Base-by-base conservation (phyloP, 2,113 vertebrate species). In the Brachyhypopomus gauderio region DNA sequence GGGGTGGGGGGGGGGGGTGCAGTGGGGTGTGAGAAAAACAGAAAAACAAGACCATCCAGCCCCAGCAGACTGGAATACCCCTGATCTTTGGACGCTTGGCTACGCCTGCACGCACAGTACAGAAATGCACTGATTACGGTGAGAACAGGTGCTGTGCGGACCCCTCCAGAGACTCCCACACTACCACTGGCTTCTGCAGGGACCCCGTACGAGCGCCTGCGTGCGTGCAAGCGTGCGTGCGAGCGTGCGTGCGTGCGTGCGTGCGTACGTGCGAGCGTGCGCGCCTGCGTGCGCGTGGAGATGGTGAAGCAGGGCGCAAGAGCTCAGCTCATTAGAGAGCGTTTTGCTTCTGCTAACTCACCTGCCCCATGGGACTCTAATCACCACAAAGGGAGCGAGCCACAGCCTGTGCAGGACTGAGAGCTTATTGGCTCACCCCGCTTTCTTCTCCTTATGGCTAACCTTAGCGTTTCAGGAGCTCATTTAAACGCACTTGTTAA, bases 241-340 rank as follows among this genome's bases (percentile, higher is more conserved):
- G 56, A 22, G 78, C n/a, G 38, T 8, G 14, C 23, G 77, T 30
- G 73, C 64, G 75, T 75, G 79, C 69, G 60, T 77, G 70, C 52
- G 81, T 41, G 59, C 1, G 22, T 45, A 69, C 59, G 84, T 79
- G 66, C 71, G 71, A 63, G 77, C 77, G 73, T 38, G 52, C 6
- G 63, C 55, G 74, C 60, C 79, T 84, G 72, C 75, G 67, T 76
- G 78, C 74, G 77, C 14, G 56, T 23, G 23, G 12, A 75, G 58
- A 76, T 59, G 63, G 38, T 62, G 81, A 63, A 72, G 87, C 86
- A 85, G 80, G 69, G 75, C 72, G 81, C 85, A 75, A 88, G 85
- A 89, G 90, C 89, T 83, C 82, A 90, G 91, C 93, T 93, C 92
- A 92, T 93, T 93, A 93, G 90, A 92, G 89, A 87, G 90, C 88